phyloP scores from a whole-genome alignment of 1,140 invertebrate genomes.

The Sycophila sp. region DNA sequence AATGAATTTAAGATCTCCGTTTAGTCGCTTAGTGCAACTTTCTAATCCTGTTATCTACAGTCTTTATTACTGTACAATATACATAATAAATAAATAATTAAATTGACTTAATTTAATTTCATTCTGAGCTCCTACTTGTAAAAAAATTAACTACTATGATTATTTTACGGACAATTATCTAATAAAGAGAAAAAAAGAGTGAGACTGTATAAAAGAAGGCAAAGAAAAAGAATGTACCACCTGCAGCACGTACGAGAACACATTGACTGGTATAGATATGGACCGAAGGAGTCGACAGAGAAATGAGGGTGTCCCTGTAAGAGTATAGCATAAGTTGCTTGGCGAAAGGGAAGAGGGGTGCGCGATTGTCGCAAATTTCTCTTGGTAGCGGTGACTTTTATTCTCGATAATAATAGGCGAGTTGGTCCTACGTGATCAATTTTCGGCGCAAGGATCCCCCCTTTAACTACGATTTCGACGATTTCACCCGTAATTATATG shows the following conservation, averaged over 20 bases:
- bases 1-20: too few species aligned
- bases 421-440: conserved; percentile 64
- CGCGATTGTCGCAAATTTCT: conserved; percentile 63
- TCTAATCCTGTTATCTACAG: too few species aligned
- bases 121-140: too few species aligned
- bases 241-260: conserved; percentile 34
- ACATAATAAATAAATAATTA: too few species aligned
- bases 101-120: too few species aligned
- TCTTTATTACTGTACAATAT: too few species aligned
- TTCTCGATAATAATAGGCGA: conserved; percentile 67
- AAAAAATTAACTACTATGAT: too few species aligned
- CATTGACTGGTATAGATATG: conserved; percentile 19
- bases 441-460: conserved; percentile 52
- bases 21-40: too few species aligned
- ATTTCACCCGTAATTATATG: conserved; percentile 64
- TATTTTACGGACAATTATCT: too few species aligned
- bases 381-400: conserved; percentile 66
- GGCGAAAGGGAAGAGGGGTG: neutral
- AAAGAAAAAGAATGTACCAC: conserved; percentile 25
- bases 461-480: conserved; percentile 59
- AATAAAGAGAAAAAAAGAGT: neutral
- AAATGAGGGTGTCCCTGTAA: neutral
- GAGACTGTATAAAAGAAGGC: conserved; percentile 2
- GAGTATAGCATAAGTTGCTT: neutral
- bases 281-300: conserved; percentile 3